These are phyloP conservation scores for Ecdyonurus torrentis DNA, from an alignment of 2,888 invertebrate species.

Conservation along the genomic window DNA sequence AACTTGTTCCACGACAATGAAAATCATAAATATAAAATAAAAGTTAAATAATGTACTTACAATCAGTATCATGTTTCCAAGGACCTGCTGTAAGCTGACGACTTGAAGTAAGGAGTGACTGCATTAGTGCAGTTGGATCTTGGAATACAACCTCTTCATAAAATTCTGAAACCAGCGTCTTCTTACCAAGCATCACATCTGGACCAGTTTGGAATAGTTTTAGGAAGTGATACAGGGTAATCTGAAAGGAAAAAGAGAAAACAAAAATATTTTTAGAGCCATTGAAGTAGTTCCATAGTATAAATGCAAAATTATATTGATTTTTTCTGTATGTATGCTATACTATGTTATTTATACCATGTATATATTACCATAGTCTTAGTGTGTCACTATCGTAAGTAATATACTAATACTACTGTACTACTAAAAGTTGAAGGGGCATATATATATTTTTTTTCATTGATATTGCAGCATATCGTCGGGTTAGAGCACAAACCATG, in stretches of 20 bases:
- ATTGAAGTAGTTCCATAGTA: background rate
- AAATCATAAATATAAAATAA: too few relatives aligned
- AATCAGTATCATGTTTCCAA: conserved; percentile 78
- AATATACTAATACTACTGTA: too few relatives aligned
- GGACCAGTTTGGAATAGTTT: conserved; percentile 73
- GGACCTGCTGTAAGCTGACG: conserved; percentile 53
- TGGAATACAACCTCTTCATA: conserved; percentile 94
- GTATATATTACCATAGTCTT: too few relatives aligned
- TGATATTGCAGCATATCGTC: too few relatives aligned
- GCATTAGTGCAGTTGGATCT: conserved; percentile 80
- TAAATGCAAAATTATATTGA: conserved; percentile 5
- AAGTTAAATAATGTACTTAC: conserved; percentile 47
- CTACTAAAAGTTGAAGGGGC: too few relatives aligned
- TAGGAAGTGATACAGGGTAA: conserved; percentile 85
- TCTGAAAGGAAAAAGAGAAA: conserved; percentile 43
- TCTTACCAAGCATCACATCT: conserved; percentile 36
- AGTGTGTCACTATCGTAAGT: too few relatives aligned
- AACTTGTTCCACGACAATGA: too few relatives aligned
- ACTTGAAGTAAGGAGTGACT: conserved; percentile 62
- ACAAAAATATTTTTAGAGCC: conserved; percentile 2
- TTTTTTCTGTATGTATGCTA: conserved; percentile 4
- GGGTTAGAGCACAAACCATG: too few relatives aligned
- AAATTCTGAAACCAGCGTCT: conserved; percentile 72
- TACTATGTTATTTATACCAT: too few relatives aligned
- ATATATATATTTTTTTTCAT: too few relatives aligned